Base-by-base conservation (phyloP, 2,797 vertebrate species). In the Poeciliopsis paucimaculata region DNA sequence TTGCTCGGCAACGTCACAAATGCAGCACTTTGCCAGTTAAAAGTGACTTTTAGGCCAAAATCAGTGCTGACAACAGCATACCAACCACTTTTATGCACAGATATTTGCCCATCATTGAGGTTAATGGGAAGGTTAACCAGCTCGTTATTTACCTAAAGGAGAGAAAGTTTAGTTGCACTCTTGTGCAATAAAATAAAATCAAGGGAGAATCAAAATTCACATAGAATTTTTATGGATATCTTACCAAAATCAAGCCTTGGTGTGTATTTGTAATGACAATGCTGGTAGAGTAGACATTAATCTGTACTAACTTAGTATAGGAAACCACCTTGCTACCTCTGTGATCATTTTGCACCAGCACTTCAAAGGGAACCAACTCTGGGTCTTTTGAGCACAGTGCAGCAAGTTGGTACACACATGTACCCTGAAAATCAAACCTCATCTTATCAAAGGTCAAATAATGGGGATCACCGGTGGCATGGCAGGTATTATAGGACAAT, bases 101-200 rank as follows among this genome's bases (percentile, higher is more conserved):
- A 91, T 45, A 97, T 49, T 47, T 87, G 76, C 41, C 85, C 85
- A 1, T 79, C 72, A 1, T 57, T 71, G 0, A 95, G 85, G 2
- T 13, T 85, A 82, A 94, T 71, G 0, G 97, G 97, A 4, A 97
- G 90, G 64, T 97, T 94, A 49, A 91, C 77, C 23, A 97, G 82
- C 82, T 96, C 3, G 3, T 92, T 88, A 0, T 97, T 94, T 13
- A 98, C 91, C 97, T 98, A 79, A 66, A 79, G 41, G 62, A 77
- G 23, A 77, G 74, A 41, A 45, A 71, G 76, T 1, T 78, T 1
- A 46, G 39, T 75, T 41, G 12, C 15, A 55, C 46, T 74, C 34
- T 68, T 68, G 64, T 13, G 39, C 20, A 68, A 12, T 68, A 23
- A 68, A 43, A 13, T 60, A 20, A 26, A 12, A 10, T 16, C 1